Base-by-base conservation (phyloP, 2,888 invertebrate species). In the Melolontha melolontha region DNA sequence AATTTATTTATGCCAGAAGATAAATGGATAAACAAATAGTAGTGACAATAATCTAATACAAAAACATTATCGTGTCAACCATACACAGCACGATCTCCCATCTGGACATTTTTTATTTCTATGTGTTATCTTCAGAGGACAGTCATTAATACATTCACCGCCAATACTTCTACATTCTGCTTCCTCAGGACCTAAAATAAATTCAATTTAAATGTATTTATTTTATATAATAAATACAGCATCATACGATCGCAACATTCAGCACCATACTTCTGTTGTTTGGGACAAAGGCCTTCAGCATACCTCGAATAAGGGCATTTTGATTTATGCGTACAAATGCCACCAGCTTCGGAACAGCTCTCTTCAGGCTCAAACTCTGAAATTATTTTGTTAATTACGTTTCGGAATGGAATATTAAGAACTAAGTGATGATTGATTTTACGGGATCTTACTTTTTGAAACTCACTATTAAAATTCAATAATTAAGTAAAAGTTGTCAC, bases 241-340 rank as follows among this genome's bases (percentile, higher is more conserved):
- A 22, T 55, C 73, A 70, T 75, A 71, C 72, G 63, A 55, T 72
- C 66, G 41, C 78, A 78, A 51, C 77, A 78, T 62, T 77, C 70
- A 7, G 75, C 76, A 6, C 76, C 76, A 16, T 63, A 42, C 5
- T 42, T 59, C 39, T 72, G 71, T 65, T 77, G 77, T 14, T 64
- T 11, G 0, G 73, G 69, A 66, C 77, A 77, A 8, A 75, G 70
- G 7, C 67, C 67, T 63, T 67, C 51, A 5, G 51, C 59, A 17
- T 67, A 49, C 2, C 16, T 57, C n/a, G 57, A 7, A 10, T 71
- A 22, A 1, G 72, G 72, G 64, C 78, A 77, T 69, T 74, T 74
- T 7, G 70, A 51, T 68, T 70, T 63, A 14, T 71, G 17, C 7
- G 73, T 49, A 54, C 77, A 78, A 27, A 54, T 68, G 47, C 78